Conservation (phyloP, 2,797 vertebrate genomes). For the Dermochelys coriacea region DNA sequence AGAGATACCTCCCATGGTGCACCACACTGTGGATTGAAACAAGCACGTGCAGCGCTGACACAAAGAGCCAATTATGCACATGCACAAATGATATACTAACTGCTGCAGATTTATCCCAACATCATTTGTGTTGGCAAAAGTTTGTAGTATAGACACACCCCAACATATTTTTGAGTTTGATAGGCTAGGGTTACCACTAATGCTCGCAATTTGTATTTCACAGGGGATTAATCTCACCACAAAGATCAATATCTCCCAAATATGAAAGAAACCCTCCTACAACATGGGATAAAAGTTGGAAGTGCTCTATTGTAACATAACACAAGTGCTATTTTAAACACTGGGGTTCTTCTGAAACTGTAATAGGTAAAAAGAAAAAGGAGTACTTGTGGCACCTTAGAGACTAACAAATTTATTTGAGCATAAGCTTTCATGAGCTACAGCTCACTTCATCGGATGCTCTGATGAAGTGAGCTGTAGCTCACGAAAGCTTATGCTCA, state of each 20-base stretch:
- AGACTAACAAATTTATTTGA: too few species aligned
- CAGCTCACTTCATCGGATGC: too few species aligned
- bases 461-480: too few species aligned
- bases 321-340: neutral
- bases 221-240: neutral
- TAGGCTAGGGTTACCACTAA: neutral
- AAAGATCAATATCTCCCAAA: neutral
- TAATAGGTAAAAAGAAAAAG: neutral
- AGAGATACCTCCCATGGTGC: too few species aligned
- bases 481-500: too few species aligned
- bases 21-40: neutral
- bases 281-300: neutral
- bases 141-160: neutral
- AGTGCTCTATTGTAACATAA: neutral
- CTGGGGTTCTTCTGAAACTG: neutral
- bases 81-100: neutral
- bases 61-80: neutral
- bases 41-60: neutral
- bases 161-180: neutral
- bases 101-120: neutral
- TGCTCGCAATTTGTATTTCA: neutral
- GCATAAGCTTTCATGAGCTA: too few species aligned
- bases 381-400: too few species aligned
- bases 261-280: neutral
- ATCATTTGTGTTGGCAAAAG: neutral